Evolutionary conservation across 2,888 invertebrate species (phyloP), one percentile per base, ranked within the genome.

Genomic region (Napeogenes inachia): DNA sequence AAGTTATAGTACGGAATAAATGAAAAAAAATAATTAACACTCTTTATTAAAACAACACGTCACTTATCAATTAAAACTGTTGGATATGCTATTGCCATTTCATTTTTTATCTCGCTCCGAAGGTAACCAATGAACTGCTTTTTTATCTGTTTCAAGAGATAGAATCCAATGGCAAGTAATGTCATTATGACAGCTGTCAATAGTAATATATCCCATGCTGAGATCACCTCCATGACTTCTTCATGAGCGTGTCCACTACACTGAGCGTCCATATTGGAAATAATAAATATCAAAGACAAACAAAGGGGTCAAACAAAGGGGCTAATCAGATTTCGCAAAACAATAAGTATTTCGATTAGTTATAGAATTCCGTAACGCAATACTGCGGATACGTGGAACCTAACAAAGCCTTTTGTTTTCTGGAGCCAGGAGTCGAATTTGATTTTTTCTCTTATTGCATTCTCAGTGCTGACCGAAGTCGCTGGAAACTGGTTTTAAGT

Each of bases 341-440:
- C 82, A 81, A 84, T 82, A 71, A 73, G 69, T 74, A 73, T 71
- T 78, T 75, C 76, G 81, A 83, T 85, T 80, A 84, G 85, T 82
- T 83, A 81, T 82, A 85, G 85, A 81, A 87, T 83, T 84, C 81
- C 75, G 87, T 80, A 86, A 89, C 81, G 77, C 75, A 78, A 89
- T 82, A 85, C 88, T 77, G 70, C 68, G 68, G 79, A 80, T 89
- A 89, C 89, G 76, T 84, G 86, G 89, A 89, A 89, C 80, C 78
- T 76, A 89, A 89, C 89, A 89, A 89, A 89, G 87, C 78, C 87
- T 86, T 88, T 89, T 89, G 89, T 89, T 87, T 85, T 71, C 69
- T 79, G 75, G 73, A 73, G 71, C 74, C 78, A 69, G 73, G 75
- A 75, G 75, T 73, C 77, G 78, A 75, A 76, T 76, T 80, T 84